Evolutionary conservation across 2,113 vertebrate genomes (phyloP).

Genomic region (Zingel zingel): DNA sequence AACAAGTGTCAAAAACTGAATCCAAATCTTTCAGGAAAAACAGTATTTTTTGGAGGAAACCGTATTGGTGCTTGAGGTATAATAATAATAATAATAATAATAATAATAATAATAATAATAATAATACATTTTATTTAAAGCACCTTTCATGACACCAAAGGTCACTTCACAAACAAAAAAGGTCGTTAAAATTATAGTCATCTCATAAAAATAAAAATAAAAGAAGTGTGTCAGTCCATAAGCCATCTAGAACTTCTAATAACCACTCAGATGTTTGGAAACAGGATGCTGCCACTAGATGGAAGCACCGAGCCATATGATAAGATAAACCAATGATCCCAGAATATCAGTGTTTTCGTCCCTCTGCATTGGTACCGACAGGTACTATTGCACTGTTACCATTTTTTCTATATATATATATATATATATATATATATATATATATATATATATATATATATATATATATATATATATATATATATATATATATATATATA

Average conservation of each 20-base stretch:
- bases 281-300: slow-evolving; percentile 32
- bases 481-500: no score
- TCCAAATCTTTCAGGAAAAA: neutral
- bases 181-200: no score
- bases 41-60: neutral
- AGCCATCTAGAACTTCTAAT: neutral
- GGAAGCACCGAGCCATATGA: neutral
- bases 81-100: no score
- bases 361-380: neutral
- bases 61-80: neutral
- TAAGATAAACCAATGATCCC: neutral
- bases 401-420: neutral
- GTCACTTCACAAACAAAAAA: no score
- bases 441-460: no score
- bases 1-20: neutral
- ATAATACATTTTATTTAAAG: no score
- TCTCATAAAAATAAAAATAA: no score
- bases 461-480: no score
- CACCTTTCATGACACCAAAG: no score
- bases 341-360: neutral
- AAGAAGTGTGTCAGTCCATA: no score
- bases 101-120: no score
- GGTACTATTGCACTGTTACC: neutral
- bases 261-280: neutral
- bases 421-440: no score